phyloP scores from a whole-genome alignment of 2,888 invertebrate genomes.

The Polietes domitor region DNA sequence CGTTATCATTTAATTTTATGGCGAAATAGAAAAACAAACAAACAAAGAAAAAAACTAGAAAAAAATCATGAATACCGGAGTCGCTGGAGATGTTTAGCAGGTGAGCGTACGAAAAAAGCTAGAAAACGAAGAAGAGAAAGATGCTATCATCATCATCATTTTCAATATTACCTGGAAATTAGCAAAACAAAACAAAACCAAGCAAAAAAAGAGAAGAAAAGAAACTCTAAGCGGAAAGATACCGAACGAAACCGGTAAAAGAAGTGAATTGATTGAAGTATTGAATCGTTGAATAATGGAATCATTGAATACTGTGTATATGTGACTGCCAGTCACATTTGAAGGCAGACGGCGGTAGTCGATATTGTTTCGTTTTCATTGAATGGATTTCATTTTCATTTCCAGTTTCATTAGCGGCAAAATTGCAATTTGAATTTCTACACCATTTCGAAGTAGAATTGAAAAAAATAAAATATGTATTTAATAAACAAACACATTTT shows the following conservation, averaged over 20 bases:
- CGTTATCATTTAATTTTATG: conserved; percentile 58
- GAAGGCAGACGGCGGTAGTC: not conserved
- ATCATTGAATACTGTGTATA: not conserved
- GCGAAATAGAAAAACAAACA: conserved; percentile 17
- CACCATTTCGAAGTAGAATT: not conserved
- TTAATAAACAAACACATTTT: too few relatives aligned
- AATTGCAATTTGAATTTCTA: not conserved
- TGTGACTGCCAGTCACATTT: not conserved
- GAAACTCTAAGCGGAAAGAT: not conserved
- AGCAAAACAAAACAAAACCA: too few relatives aligned
- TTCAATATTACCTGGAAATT: conserved; percentile 31
- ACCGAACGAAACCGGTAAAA: conserved; percentile 27
- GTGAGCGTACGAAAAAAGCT: not conserved
- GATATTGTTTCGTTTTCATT: not conserved
- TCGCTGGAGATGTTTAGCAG: not conserved
- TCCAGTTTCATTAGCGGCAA: not conserved
- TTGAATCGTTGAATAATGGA: not conserved
- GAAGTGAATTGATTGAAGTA: not conserved
- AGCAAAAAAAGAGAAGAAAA: not conserved
- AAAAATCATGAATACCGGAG: not conserved
- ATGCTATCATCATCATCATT: conserved; percentile 20
- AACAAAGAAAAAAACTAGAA: not conserved
- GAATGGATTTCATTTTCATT: not conserved
- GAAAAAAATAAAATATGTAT: too few relatives aligned
- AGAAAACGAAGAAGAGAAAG: not conserved